Base-by-base conservation (phyloP, 2,888 invertebrate species). In the Cephus pulcher region DNA sequence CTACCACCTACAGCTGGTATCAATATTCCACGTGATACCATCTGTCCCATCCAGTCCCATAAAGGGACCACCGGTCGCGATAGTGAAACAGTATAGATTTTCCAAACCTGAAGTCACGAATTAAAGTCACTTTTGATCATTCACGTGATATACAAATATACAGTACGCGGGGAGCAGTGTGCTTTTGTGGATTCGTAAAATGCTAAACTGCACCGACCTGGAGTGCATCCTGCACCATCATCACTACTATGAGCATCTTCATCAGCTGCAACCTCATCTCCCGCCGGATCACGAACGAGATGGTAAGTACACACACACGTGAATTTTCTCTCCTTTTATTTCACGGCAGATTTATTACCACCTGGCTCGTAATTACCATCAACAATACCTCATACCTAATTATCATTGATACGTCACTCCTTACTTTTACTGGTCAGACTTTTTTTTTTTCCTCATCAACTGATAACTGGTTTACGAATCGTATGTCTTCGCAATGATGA, bases 141-240 rank as follows among this genome's bases (percentile, higher is more conserved):
- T 15, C 9, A 9, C 56, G 23, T 9, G 9, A 23, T 2, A 56
- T 32, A 32, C 2, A 56, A 56, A 56, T 56, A 56, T 56, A 9
- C 23, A 15, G 56, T 56, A 56, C 56, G 56, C 1, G 71, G 32
- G 71, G 33, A 32, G 12, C 71, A 71, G 71, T 15, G 71, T 3
- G 71, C 71, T 71, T 71, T 34, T 33, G 71, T 71, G 71, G 71
- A 71, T 71, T 23, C 71, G 77, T 79, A 86, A 84, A 91, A 95
- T 95, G 95, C 93, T 95, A 92, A 95, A 95, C 92, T 95, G 95
- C 92, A 95, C 95, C 85, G 95, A 95, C 93, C 93, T 95, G 93
- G 95, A 95, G 93, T 95, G 95, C 93, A 95, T 95, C 91, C 92
- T 95, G 90, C 95, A 95, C 92, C 95, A 95, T 90, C 95, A 95